Conservation (phyloP, 2,888 invertebrate genomes). For the Stenolophus ochropezus region DNA sequence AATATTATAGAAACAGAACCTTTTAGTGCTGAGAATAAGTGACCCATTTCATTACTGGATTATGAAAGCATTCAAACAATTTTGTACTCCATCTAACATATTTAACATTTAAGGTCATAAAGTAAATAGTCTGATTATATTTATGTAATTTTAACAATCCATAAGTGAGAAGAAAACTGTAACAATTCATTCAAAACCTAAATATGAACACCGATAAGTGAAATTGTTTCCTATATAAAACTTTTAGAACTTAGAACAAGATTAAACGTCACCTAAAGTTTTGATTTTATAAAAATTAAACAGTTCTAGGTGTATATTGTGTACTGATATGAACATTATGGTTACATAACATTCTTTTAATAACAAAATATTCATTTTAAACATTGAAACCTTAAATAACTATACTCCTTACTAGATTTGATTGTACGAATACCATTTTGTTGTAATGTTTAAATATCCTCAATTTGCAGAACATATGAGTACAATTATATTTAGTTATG, state of each 20-base stretch:
- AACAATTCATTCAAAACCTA: slow-evolving; percentile 28
- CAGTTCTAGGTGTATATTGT: neutral
- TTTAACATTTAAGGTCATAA: slow-evolving; percentile 29
- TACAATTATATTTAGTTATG: neutral
- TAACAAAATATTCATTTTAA: neutral
- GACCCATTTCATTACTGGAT: slow-evolving; percentile 34
- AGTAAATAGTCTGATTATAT: slow-evolving; percentile 22
- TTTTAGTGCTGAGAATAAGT: slow-evolving; percentile 16
- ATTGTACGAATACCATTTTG: neutral
- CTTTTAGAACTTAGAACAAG: neutral
- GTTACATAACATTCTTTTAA: neutral
- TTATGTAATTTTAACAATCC: slow-evolving; percentile 43
- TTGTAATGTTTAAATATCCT: no score
- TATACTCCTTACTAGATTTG: neutral
- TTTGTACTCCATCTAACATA: slow-evolving; percentile 43
- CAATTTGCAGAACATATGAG: neutral
- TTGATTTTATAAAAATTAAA: neutral
- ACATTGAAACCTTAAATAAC: neutral
- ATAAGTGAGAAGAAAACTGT: slow-evolving; percentile 33
- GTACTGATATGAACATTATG: neutral
- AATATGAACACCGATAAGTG: neutral
- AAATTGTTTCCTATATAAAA: slow-evolving; percentile 18
- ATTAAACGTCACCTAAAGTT: neutral
- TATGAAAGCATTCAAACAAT: slow-evolving; percentile 30
- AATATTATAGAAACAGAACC: neutral